Percentiles rank a stretch among this genome's conserved stretches.
These are phyloP conservation scores for Ophioninae sp. DNA, from an alignment of 2,888 invertebrate species.

Conservation along the genomic window DNA sequence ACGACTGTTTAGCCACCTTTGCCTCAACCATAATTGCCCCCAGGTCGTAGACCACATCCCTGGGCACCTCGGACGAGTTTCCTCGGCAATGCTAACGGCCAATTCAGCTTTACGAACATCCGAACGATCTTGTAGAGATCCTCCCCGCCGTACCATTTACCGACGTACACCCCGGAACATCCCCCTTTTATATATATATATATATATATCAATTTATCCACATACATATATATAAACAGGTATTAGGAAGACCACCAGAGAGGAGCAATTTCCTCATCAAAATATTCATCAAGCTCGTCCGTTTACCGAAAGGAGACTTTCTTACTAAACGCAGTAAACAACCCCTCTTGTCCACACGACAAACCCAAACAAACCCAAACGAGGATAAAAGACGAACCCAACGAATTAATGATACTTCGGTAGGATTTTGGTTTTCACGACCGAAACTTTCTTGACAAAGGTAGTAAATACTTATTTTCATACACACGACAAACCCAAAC, in stretches of 20 bases:
- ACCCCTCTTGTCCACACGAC: background rate
- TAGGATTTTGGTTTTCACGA: too few relatives aligned
- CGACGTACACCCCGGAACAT: constrained; percentile 4
- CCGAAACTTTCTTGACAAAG: too few relatives aligned
- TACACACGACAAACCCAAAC: too few relatives aligned
- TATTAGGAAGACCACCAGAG: background rate
- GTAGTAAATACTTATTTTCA: too few relatives aligned
- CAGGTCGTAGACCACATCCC: constrained; percentile 35
- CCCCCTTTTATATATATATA: background rate
- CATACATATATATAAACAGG: too few relatives aligned
- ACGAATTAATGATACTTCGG: too few relatives aligned
- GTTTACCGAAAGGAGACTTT: background rate
- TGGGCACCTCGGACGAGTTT: constrained; percentile 40
- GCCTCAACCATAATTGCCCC: constrained; percentile 37
- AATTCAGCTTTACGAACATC: constrained; percentile 53
- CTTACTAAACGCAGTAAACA: background rate
- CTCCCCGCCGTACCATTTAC: constrained; percentile 19
- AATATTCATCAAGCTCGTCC: background rate
- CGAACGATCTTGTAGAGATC: constrained; percentile 35
- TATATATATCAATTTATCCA: background rate
- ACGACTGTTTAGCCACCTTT: constrained; percentile 28
- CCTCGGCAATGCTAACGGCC: constrained; percentile 56
- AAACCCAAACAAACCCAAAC: too few relatives aligned
- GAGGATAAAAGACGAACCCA: background rate
- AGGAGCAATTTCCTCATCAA: background rate